These are phyloP conservation scores for Botia kubotai DNA, from an alignment of 2,797 vertebrate genomes.

Conservation along the genomic window DNA sequence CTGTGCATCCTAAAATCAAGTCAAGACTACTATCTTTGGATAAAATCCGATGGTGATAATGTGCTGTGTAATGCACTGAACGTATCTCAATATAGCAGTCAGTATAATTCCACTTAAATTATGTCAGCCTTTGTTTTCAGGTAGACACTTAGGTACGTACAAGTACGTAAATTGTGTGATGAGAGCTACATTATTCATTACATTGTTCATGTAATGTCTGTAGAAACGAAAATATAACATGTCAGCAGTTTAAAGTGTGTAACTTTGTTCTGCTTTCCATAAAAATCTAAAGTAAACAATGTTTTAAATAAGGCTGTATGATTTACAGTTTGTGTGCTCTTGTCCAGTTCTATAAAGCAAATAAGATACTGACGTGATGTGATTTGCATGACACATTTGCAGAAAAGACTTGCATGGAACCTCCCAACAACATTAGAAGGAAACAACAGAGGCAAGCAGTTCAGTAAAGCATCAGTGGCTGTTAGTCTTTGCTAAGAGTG, in stretches of 20 bases:
- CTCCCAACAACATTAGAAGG: not conserved
- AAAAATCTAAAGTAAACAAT: not conserved
- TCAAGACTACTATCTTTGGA: not conserved
- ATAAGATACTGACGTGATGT: not conserved
- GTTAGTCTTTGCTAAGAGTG: too few species aligned
- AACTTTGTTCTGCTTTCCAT: constrained; percentile 14
- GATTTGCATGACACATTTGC: not conserved
- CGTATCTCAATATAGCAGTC: too few species aligned
- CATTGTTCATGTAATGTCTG: not conserved
- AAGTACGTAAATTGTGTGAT: not conserved
- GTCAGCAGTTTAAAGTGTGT: not conserved
- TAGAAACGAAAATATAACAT: not conserved
- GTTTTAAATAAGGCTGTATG: not conserved
- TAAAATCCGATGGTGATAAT: not conserved
- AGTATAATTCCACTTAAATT: too few species aligned
- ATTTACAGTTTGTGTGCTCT: not conserved
- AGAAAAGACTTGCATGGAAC: not conserved
- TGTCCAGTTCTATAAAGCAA: not conserved
- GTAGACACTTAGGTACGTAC: too few species aligned
- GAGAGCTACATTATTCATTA: not conserved
- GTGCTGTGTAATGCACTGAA: not conserved
- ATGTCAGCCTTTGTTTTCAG: not conserved
- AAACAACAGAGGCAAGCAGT: not conserved
- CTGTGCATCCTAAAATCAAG: not conserved
- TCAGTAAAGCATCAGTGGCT: not conserved